Evolutionary conservation across 1,140 invertebrate genomes (phyloP), one percentile per base, ranked within the genome.

Genomic region (Ridgeia piscesae): DNA sequence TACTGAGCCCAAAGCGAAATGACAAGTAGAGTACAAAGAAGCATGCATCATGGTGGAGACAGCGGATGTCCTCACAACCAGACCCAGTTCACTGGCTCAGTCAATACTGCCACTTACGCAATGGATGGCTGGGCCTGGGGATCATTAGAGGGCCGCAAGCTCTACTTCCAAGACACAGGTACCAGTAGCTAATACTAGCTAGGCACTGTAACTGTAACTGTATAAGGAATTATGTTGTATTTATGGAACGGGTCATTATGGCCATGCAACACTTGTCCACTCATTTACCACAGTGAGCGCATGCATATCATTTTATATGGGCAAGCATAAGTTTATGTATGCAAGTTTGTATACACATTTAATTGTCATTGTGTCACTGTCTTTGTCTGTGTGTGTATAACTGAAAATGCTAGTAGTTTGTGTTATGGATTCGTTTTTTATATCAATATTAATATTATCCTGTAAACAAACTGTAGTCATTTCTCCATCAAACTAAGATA

Each of bases 1-100:
- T 77, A 77, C 58, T 77, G 58, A 77, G 58, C 58, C 58, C 58
- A 77, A 77, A 77, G 58, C 58, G 58, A 77, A 77, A 77, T 77
- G 58, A 77, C 58, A 77, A 77, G 58, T 77, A 77, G 11, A 77
- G 58, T 77, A 77, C 0, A 77, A 77, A 77, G 58, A 77, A 77
- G 58, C 58, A 77, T 77, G 58, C 58, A 77, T 77, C 58, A 77
- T 77, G 58, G 58, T 21, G 4, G 58, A 77, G 58, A 21, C 58
- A 77, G 27, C 58, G 58, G 58, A 77, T 77, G 58, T 77, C 58
- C 58, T 77, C 17, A 77, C 0, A 0, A 21, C 58, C 58, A 77
- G 14, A 21, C 27, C 58, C 58, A 21, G 58, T 21, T 21, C 42
- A 77, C 27, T 21, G 2, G 27, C 58, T 77, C 11, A 77, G 58